phyloP scores from a whole-genome alignment of 2,888 invertebrate species.

The Conistra vaccinii region DNA sequence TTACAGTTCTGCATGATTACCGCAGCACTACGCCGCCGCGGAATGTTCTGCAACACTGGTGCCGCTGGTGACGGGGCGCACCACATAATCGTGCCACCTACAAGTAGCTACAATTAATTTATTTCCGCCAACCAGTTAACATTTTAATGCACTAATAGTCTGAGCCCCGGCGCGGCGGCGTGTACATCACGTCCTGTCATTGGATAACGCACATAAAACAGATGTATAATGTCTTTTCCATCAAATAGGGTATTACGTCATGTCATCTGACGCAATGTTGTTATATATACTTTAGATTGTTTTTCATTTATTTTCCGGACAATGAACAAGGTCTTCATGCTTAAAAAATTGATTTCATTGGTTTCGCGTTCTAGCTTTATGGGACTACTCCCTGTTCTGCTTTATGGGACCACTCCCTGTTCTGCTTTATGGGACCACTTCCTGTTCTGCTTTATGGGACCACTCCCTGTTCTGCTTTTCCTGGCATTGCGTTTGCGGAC shows the following conservation, averaged over 20 bases:
- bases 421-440: background rate
- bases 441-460: background rate
- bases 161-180: background rate
- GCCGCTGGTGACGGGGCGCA: conserved; percentile 16
- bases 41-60: conserved; percentile 39
- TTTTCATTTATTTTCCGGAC: conserved; percentile 2
- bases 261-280: conserved; percentile 1
- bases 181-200: background rate
- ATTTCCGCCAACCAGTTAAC: conserved; percentile 21
- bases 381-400: background rate
- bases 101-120: conserved; percentile 2
- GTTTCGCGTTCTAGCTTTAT: conserved; percentile 1
- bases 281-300: conserved; percentile 1
- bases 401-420: background rate
- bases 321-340: background rate
- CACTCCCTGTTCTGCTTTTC: background rate
- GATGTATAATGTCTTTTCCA: background rate
- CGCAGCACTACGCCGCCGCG: conserved; percentile 25
- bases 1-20: conserved; percentile 37
- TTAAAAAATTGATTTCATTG: background rate
- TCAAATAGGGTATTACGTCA: conserved; percentile 17
- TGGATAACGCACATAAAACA: background rate
- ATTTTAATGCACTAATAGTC: background rate
- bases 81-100: conserved; percentile 14
- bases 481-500: background rate